Conservation (phyloP, 2,888 invertebrate species). For the Drosophila austrosaltans region DNA sequence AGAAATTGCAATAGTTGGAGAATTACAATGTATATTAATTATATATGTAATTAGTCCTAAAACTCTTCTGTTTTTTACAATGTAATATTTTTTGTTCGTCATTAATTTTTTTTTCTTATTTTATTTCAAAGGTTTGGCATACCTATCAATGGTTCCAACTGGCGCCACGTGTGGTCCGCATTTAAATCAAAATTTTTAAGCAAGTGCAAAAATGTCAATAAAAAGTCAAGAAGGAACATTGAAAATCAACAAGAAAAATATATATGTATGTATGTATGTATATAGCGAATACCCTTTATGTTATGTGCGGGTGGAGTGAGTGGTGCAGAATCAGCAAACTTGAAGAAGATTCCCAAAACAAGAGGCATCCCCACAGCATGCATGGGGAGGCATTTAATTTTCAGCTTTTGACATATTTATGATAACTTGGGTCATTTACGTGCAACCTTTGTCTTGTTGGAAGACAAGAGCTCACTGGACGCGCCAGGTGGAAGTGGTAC, state of each 20-base stretch:
- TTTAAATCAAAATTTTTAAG: slow-evolving; percentile 76
- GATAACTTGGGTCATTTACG: slow-evolving; percentile 83
- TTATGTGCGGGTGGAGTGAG: slow-evolving; percentile 27
- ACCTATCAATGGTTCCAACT: slow-evolving; percentile 17
- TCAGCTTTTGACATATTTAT: slow-evolving; percentile 83
- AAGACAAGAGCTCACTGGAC: slow-evolving; percentile 18
- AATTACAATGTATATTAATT: neutral
- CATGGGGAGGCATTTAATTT: slow-evolving; percentile 81
- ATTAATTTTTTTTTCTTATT: no score
- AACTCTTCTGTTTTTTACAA: no score
- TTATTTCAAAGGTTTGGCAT: neutral
- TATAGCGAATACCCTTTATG: neutral
- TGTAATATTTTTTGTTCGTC: no score
- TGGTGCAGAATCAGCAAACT: neutral
- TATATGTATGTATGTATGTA: no score
- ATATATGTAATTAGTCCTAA: neutral
- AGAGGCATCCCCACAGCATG: slow-evolving; percentile 55
- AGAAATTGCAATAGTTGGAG: neutral
- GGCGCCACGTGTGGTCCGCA: slow-evolving; percentile 77
- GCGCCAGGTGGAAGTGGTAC: slow-evolving; percentile 78
- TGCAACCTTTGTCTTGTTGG: slow-evolving; percentile 81
- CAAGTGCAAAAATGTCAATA: slow-evolving; percentile 80
- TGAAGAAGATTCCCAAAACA: slow-evolving; percentile 3
- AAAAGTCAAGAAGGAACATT: slow-evolving; percentile 44
- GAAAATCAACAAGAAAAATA: slow-evolving; percentile 20